Evolutionary conservation across 2,888 invertebrate genomes (phyloP).

Genomic region (Epinotia bilunana): DNA sequence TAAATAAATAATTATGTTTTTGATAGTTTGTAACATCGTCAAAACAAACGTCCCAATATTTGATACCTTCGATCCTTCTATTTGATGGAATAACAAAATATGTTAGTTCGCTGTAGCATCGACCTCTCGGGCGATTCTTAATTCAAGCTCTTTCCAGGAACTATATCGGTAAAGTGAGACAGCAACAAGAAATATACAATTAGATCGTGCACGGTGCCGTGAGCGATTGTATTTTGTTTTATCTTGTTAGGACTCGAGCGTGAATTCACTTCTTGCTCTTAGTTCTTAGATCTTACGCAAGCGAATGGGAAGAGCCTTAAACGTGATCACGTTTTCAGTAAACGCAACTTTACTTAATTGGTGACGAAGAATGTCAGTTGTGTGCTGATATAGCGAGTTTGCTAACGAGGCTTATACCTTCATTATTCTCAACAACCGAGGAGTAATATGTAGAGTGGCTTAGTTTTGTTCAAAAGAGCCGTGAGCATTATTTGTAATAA

Average conservation of each 20-base stretch:
- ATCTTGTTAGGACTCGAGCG: constrained; percentile 38
- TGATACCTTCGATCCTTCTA: too few species aligned
- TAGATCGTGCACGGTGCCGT: constrained; percentile 33
- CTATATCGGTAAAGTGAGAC: constrained; percentile 5
- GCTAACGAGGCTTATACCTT: constrained; percentile 14
- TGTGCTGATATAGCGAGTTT: constrained; percentile 18
- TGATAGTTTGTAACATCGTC: too few species aligned
- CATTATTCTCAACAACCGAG: neutral
- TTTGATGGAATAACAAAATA: too few species aligned
- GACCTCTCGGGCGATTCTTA: neutral
- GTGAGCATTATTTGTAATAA: too few species aligned
- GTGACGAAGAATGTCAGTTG: constrained; percentile 14
- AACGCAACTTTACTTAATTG: constrained; percentile 20
- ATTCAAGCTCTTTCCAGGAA: constrained; percentile 5
- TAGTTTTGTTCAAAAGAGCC: neutral
- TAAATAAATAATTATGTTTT: too few species aligned
- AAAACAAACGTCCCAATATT: too few species aligned
- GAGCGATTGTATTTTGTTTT: constrained; percentile 44
- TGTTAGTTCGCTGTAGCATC: too few species aligned
- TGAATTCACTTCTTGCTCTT: constrained; percentile 25
- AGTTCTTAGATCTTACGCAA: constrained; percentile 18
- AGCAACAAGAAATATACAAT: constrained; percentile 42
- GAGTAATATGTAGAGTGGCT: neutral
- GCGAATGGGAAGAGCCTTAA: neutral
- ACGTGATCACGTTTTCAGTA: neutral